phyloP scores from a whole-genome alignment of 2,888 invertebrate genomes.

The Eupithecia subfuscata region DNA sequence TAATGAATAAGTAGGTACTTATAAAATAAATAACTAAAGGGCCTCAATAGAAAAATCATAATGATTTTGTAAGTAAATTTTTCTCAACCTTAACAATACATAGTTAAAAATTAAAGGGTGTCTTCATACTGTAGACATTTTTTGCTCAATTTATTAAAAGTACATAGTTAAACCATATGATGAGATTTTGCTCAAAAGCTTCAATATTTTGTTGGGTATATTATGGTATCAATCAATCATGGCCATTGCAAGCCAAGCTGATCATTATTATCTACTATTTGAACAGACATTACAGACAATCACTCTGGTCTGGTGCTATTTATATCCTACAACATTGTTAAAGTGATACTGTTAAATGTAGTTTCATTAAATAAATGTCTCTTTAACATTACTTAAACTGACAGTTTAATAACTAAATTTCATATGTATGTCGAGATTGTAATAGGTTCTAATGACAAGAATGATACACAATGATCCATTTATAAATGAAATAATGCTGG shows the following conservation, averaged over 20 bases:
- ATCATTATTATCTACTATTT: not conserved
- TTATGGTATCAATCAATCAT: not conserved
- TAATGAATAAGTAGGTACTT: too few relatives aligned
- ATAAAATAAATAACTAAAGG: not conserved
- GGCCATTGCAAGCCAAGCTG: not conserved
- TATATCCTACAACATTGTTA: not conserved
- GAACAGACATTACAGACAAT: constrained; percentile 5
- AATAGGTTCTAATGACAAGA: not conserved
- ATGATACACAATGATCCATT: not conserved
- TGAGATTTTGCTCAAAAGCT: too few relatives aligned
- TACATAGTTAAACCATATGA: not conserved
- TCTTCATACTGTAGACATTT: not conserved
- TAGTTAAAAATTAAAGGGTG: too few relatives aligned
- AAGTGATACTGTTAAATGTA: not conserved
- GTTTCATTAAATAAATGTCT: not conserved
- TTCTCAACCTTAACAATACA: too few relatives aligned
- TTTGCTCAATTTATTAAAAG: not conserved
- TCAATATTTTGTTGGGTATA: not conserved
- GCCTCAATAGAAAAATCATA: too few relatives aligned
- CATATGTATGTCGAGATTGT: not conserved
- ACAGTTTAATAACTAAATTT: not conserved
- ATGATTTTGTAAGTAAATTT: too few relatives aligned
- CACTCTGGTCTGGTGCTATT: constrained; percentile 3
- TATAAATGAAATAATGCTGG: not conserved
- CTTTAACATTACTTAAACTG: not conserved